phyloP scores from a whole-genome alignment of 2,888 invertebrate species.

The Idaea biselata region DNA sequence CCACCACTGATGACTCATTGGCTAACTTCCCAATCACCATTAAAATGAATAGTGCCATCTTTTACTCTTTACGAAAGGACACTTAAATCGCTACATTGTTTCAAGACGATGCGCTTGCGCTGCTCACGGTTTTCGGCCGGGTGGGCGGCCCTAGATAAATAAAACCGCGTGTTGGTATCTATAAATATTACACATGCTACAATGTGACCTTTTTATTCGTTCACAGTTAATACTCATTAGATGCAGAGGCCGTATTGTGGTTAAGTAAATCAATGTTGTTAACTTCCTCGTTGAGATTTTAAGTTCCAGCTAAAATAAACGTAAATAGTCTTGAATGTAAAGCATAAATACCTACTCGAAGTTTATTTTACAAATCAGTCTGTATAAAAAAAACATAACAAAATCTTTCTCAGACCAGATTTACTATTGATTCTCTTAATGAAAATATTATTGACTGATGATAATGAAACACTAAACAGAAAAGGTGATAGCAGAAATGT shows the following conservation, averaged over 20 bases:
- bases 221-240: conserved; percentile 40
- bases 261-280: conserved; percentile 7
- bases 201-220: conserved; percentile 61
- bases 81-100: conserved; percentile 42
- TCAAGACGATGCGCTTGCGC: conserved; percentile 29
- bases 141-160: conserved; percentile 57
- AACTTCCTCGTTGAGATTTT: neutral
- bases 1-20: conserved; percentile 13
- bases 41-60: conserved; percentile 9
- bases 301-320: neutral
- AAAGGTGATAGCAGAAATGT: neutral
- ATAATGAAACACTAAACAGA: neutral
- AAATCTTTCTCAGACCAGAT: neutral
- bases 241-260: conserved; percentile 15
- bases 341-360: neutral
- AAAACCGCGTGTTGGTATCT: conserved; percentile 69
- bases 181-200: conserved; percentile 60
- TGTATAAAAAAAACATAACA: neutral
- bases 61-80: conserved; percentile 16
- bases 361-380: neutral
- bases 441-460: conserved; percentile 19
- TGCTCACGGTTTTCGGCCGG: conserved; percentile 31
- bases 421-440: conserved; percentile 14
- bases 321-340: neutral
- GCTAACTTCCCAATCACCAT: conserved; percentile 15